phyloP scores from a whole-genome alignment of 1,140 invertebrate genomes.

The Cotesia typhae region DNA sequence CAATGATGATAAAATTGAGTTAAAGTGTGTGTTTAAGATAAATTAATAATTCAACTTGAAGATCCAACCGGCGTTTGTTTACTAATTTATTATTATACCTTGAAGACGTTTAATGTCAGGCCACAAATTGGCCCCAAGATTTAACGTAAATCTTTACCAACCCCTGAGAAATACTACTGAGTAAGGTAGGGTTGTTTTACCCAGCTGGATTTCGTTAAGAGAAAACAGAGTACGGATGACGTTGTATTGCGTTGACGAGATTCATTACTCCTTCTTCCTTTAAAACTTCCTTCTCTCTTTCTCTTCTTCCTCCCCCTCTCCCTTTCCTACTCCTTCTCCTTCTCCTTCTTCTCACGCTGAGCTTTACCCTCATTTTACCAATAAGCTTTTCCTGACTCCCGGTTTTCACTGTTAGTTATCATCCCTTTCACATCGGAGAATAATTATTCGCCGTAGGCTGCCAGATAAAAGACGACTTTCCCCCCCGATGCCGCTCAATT shows the following conservation, averaged over 20 bases:
- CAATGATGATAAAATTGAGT: too few species aligned
- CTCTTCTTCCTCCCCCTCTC: background rate
- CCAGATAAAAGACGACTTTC: slow-evolving; percentile 55
- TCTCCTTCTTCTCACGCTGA: too few species aligned
- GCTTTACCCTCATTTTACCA: too few species aligned
- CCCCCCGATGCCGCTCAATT: slow-evolving; percentile 8
- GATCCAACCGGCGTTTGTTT: slow-evolving; percentile 1
- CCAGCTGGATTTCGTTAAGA: slow-evolving; percentile 39
- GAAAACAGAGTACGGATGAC: slow-evolving; percentile 36
- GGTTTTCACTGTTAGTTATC: slow-evolving; percentile 47
- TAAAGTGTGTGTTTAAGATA: slow-evolving; percentile 12
- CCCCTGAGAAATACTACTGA: slow-evolving; percentile 23
- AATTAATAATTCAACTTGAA: background rate
- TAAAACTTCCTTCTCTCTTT: too few species aligned
- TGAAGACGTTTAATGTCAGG: slow-evolving; percentile 36
- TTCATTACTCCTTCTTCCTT: slow-evolving; percentile 52
- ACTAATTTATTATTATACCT: background rate
- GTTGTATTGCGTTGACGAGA: slow-evolving; percentile 46
- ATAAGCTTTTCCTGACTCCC: background rate
- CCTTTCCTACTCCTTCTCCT: background rate
- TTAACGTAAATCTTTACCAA: slow-evolving; percentile 47
- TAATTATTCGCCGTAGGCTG: slow-evolving; percentile 59
- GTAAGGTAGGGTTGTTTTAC: slow-evolving; percentile 44
- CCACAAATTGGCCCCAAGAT: slow-evolving; percentile 48
- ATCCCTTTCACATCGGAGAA: slow-evolving; percentile 49